A percentile compares a stretch with the other conserved stretches of the same genome.
Evolutionary conservation across 2,888 invertebrate genomes (phyloP).

Genomic region (Eumerus sabulonum): DNA sequence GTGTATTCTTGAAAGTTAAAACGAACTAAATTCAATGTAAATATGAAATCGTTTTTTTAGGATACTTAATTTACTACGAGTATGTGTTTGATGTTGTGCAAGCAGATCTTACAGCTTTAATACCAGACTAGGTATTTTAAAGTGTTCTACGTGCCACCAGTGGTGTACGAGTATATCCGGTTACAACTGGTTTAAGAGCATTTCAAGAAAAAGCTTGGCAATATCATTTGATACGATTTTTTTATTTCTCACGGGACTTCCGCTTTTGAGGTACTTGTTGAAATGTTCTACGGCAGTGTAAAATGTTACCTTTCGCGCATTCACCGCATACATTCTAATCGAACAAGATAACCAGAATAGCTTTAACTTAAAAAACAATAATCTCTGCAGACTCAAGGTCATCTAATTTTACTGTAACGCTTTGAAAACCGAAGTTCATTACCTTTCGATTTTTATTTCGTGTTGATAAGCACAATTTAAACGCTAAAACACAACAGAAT

Average conservation of each 20-base stretch:
- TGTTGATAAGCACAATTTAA: too few relatives aligned
- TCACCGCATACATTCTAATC: too few relatives aligned
- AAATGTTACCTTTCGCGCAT: too few relatives aligned
- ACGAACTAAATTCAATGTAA: too few relatives aligned
- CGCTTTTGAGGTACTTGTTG: constrained; percentile 19
- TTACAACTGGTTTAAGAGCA: constrained; percentile 27
- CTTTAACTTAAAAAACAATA: neutral
- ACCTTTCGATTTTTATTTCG: neutral
- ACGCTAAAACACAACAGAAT: too few relatives aligned
- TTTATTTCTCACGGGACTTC: constrained; percentile 25
- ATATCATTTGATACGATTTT: constrained; percentile 25
- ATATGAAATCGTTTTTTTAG: constrained; percentile 7
- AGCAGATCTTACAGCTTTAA: constrained; percentile 11
- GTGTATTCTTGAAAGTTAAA: too few relatives aligned
- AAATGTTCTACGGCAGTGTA: too few relatives aligned
- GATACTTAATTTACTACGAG: constrained; percentile 4
- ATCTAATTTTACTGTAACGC: neutral
- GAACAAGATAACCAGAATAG: constrained; percentile 3
- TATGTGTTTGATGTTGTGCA: too few relatives aligned
- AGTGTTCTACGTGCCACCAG: constrained; percentile 26
- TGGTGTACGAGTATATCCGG: constrained; percentile 33
- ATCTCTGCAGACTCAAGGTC: constrained; percentile 13
- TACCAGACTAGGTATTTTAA: neutral
- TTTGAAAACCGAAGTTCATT: constrained; percentile 14
- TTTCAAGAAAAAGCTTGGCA: too few relatives aligned